Conservation (phyloP, 2,113 vertebrate species). For the Sinocyclocheilus rhinocerous region DNA sequence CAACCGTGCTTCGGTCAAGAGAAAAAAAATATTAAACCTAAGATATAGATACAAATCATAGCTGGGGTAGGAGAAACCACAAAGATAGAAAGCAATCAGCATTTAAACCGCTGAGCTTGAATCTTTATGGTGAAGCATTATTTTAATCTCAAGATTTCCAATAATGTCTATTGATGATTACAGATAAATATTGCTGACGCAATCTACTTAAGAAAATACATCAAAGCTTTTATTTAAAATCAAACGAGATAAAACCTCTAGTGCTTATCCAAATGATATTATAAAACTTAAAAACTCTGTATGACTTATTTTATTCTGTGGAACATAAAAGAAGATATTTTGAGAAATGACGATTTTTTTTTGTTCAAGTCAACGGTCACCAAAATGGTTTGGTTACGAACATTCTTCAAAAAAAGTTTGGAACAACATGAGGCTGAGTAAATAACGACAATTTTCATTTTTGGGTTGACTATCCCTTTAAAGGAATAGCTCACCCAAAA, state of each 20-base stretch:
- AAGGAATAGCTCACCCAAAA: too few species aligned
- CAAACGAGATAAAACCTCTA: neutral
- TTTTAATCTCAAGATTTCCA: neutral
- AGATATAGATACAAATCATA: constrained; percentile 45
- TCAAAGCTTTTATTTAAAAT: constrained; percentile 6
- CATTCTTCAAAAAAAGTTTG: too few species aligned
- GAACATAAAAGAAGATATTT: neutral
- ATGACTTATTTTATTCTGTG: neutral
- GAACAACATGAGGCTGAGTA: too few species aligned
- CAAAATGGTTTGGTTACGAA: too few species aligned
- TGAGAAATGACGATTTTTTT: neutral
- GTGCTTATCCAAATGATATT: neutral
- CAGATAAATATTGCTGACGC: neutral
- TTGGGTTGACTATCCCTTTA: too few species aligned
- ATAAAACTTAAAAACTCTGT: neutral
- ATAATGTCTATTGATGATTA: neutral
- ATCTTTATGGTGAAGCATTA: neutral
- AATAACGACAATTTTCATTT: too few species aligned
- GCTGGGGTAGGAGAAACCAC: constrained; percentile 34
- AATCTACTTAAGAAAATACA: neutral
- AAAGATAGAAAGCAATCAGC: constrained; percentile 41
- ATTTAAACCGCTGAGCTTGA: constrained; percentile 26
- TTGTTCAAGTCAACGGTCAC: too few species aligned
- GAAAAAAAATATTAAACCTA: constrained; percentile 35
- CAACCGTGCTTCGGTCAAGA: constrained; percentile 32